Evolutionary conservation across 2,888 invertebrate genomes (phyloP).

Genomic region (Drosophila trichaetosa): DNA sequence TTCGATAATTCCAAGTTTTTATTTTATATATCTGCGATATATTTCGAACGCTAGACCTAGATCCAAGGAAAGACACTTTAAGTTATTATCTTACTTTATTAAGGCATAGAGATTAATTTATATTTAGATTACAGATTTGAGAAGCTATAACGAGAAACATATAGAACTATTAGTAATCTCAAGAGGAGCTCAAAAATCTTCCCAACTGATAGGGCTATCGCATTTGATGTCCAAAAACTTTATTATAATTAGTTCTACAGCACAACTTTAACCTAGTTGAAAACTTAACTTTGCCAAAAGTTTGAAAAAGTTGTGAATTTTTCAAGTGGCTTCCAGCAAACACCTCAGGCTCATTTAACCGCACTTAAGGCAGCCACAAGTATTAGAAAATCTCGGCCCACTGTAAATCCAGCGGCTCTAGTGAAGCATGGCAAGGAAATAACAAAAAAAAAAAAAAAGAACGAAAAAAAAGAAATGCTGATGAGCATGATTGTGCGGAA

Average conservation of each 20-base stretch:
- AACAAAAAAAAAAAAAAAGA: slow-evolving; percentile 6
- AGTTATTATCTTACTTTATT: neutral
- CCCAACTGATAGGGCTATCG: neutral
- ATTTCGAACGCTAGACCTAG: neutral
- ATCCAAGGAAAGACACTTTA: neutral
- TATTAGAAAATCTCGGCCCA: slow-evolving; percentile 25
- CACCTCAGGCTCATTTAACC: neutral
- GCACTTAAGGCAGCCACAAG: slow-evolving; percentile 31
- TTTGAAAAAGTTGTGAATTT: slow-evolving; percentile 9
- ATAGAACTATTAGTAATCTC: neutral
- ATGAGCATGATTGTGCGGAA: slow-evolving; percentile 77
- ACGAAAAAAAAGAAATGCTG: slow-evolving; percentile 49
- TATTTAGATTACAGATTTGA: neutral
- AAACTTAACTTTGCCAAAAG: neutral
- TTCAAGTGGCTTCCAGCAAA: slow-evolving; percentile 18
- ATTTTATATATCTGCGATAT: neutral
- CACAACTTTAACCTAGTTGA: neutral
- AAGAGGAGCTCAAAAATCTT: neutral
- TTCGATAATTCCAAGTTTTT: neutral
- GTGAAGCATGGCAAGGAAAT: slow-evolving; percentile 35
- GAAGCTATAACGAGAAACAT: neutral
- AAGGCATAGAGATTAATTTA: neutral
- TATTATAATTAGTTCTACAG: neutral
- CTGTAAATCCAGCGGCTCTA: slow-evolving; percentile 32
- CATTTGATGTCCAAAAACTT: neutral